Conservation (phyloP, 2,888 invertebrate genomes). For the Enchytraeus crypticus region DNA sequence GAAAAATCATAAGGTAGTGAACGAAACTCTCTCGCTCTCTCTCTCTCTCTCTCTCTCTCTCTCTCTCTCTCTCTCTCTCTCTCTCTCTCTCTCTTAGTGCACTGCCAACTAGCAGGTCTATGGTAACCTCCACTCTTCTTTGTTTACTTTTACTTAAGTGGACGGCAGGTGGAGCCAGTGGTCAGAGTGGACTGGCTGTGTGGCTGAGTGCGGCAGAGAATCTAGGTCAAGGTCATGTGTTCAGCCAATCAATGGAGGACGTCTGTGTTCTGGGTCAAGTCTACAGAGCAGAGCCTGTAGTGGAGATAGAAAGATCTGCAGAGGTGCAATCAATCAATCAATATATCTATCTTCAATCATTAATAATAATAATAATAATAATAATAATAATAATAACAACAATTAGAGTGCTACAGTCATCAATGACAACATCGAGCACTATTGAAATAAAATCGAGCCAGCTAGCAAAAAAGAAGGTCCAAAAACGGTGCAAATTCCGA, state of each 20-base stretch:
- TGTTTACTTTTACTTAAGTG: not conserved
- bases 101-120: not conserved
- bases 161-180: not conserved
- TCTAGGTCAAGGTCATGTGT: constrained; percentile 7
- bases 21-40: not conserved
- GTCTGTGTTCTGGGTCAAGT: constrained; percentile 8
- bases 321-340: too few species aligned
- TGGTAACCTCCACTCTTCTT: not conserved
- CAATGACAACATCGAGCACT: too few species aligned
- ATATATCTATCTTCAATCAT: too few species aligned
- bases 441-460: too few species aligned
- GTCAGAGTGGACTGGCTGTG: not conserved
- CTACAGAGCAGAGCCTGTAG: constrained; percentile 6
- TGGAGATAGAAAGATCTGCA: not conserved
- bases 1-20: too few species aligned
- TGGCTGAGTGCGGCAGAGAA: not conserved
- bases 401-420: too few species aligned
- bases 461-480: too few species aligned
- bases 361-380: too few species aligned
- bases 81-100: not conserved
- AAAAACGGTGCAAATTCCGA: too few species aligned
- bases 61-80: not conserved
- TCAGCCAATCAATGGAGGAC: constrained; percentile 13
- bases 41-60: too few species aligned
- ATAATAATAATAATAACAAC: too few species aligned